Conservation (phyloP, 2,113 vertebrate genomes). For the Leptodactylus fuscus region DNA sequence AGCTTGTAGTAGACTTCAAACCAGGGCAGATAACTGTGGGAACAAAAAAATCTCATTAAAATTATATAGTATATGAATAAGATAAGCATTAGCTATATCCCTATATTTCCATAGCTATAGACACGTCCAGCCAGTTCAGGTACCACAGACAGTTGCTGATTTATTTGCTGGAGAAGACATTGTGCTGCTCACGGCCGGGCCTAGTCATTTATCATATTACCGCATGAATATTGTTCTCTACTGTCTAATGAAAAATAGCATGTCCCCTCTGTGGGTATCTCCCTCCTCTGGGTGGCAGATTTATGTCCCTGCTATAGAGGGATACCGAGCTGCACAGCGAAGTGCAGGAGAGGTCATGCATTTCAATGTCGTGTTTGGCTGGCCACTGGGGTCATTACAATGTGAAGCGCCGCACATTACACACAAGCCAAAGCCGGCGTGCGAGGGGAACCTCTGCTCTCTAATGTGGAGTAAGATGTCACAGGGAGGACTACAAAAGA, state of each 20-base stretch:
- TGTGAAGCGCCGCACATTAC: not conserved
- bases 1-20: conserved; percentile 98
- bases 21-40: conserved; percentile 94
- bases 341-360: conserved; percentile 44
- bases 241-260: conserved; percentile 57
- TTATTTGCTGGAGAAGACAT: conserved; percentile 45
- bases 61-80: not conserved
- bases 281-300: conserved; percentile 52
- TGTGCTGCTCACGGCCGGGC: conserved; percentile 16
- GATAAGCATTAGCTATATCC: not conserved
- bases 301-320: conserved; percentile 48
- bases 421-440: not conserved
- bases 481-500: not conserved
- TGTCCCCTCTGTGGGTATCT: conserved; percentile 48
- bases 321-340: not conserved
- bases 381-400: conserved; percentile 36
- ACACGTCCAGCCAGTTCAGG: not conserved
- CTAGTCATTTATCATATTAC: conserved; percentile 57
- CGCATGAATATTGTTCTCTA: conserved; percentile 53
- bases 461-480: not conserved
- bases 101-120: not conserved
- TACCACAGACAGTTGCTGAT: conserved; percentile 23
- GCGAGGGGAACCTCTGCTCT: not conserved
- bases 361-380: conserved; percentile 45
- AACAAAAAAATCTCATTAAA: conserved; percentile 37